These are phyloP conservation scores for Drosophila baimaii DNA, from an alignment of 1,140 invertebrate genomes.

Conservation along the genomic window DNA sequence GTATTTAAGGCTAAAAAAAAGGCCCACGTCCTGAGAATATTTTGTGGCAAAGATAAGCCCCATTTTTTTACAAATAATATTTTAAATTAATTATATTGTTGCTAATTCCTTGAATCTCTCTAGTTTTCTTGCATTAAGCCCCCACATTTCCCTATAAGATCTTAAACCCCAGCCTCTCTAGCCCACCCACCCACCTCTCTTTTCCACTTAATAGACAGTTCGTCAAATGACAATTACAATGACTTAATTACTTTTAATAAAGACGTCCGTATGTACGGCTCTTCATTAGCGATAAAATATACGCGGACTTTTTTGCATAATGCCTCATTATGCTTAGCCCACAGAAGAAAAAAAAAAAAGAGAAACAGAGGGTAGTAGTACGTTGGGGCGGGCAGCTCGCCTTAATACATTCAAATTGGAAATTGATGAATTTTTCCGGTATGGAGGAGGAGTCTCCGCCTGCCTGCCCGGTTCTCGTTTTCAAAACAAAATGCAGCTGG, in stretches of 20 bases:
- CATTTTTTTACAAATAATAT: not conserved
- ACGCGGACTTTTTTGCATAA: slow-evolving; percentile 72
- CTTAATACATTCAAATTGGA: slow-evolving; percentile 83
- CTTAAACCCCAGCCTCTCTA: not conserved
- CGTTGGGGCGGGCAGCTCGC: slow-evolving; percentile 36
- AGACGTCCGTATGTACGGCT: slow-evolving; percentile 74
- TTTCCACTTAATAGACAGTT: slow-evolving; percentile 40
- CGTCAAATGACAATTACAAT: slow-evolving; percentile 79
- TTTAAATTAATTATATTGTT: too few relatives aligned
- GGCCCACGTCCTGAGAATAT: not conserved
- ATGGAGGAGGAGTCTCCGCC: slow-evolving; percentile 28
- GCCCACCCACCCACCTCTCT: not conserved
- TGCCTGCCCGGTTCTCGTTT: not conserved
- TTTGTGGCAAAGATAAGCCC: fast-evolving
- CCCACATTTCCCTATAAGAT: not conserved
- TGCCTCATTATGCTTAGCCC: slow-evolving; percentile 77
- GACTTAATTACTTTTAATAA: slow-evolving; percentile 83
- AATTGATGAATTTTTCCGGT: slow-evolving; percentile 84
- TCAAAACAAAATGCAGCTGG: slow-evolving; percentile 42
- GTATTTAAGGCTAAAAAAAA: not conserved
- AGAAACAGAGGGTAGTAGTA: not conserved
- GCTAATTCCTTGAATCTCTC: too few relatives aligned
- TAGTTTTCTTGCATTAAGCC: not conserved
- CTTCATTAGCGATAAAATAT: slow-evolving; percentile 81
- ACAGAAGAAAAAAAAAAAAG: slow-evolving; percentile 1